Evolutionary conservation across 2,888 invertebrate genomes (phyloP).

Genomic region (Unio pictorum): DNA sequence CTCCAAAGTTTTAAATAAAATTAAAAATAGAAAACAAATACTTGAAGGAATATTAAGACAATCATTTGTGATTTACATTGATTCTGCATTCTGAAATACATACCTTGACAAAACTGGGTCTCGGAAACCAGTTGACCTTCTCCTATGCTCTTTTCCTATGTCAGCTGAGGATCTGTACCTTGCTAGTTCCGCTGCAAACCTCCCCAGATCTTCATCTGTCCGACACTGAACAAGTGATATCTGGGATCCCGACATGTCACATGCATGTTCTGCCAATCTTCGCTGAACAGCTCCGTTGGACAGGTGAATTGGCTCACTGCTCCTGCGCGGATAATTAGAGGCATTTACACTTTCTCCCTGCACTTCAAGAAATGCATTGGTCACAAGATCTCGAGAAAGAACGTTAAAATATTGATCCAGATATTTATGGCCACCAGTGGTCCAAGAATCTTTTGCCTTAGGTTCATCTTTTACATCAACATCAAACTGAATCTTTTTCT

Average conservation of each 20-base stretch:
- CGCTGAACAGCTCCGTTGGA: conserved; percentile 43
- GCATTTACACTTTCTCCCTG: conserved; percentile 39
- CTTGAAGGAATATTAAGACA: too few relatives aligned
- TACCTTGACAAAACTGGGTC: conserved; percentile 60
- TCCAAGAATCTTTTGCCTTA: too few relatives aligned
- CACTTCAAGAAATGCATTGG: conserved; percentile 60
- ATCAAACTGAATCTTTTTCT: too few relatives aligned
- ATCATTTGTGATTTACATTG: too few relatives aligned
- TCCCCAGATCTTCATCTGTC: conserved; percentile 56
- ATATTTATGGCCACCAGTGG: conserved; percentile 18
- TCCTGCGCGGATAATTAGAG: conserved; percentile 49
- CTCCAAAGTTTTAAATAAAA: too few relatives aligned
- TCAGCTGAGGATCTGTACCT: conserved; percentile 43
- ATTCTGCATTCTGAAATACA: neutral
- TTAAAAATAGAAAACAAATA: too few relatives aligned
- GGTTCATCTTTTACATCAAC: too few relatives aligned
- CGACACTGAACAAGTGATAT: conserved; percentile 36
- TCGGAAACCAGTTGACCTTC: conserved; percentile 56
- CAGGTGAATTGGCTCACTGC: conserved; percentile 61
- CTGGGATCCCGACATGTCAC: conserved; percentile 18
- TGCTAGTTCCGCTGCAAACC: conserved; percentile 39
- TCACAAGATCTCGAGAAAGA: conserved; percentile 53
- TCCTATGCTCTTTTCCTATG: conserved; percentile 30
- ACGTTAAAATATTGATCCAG: conserved; percentile 45
- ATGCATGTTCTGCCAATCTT: conserved; percentile 21